Evolutionary conservation across 2,888 invertebrate species (phyloP).

Genomic region (Mellilla xanthometata): DNA sequence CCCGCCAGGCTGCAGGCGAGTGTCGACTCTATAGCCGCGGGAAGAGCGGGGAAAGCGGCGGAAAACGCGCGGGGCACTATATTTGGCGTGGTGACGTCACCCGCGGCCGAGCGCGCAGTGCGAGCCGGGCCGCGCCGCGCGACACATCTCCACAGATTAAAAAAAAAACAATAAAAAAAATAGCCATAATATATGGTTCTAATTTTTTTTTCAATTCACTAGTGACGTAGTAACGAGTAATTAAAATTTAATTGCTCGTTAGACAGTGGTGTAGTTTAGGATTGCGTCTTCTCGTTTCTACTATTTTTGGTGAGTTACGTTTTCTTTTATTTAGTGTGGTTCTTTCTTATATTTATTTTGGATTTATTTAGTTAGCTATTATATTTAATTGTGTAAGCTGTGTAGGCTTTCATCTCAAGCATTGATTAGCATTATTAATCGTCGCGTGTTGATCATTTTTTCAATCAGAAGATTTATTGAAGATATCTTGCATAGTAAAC

Average conservation of each 20-base stretch:
- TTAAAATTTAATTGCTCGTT: slow-evolving; percentile 31
- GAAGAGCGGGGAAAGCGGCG: slow-evolving; percentile 39
- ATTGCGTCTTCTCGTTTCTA: slow-evolving; percentile 38
- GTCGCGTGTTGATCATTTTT: too few relatives aligned
- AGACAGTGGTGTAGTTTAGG: slow-evolving; percentile 47
- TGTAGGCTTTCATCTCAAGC: too few relatives aligned
- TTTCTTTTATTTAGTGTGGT: slow-evolving; percentile 15
- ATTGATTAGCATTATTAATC: too few relatives aligned
- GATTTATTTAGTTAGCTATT: too few relatives aligned
- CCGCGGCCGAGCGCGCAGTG: slow-evolving; percentile 63
- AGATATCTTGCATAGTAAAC: too few relatives aligned
- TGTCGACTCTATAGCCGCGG: slow-evolving; percentile 31
- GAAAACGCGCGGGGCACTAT: slow-evolving; percentile 50
- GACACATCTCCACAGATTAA: slow-evolving; percentile 33
- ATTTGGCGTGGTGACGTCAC: slow-evolving; percentile 72
- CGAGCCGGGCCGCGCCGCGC: slow-evolving; percentile 59
- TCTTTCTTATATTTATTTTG: too few relatives aligned
- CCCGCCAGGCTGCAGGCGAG: slow-evolving; percentile 27
- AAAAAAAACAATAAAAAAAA: slow-evolving; percentile 30
- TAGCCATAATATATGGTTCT: slow-evolving; percentile 46
- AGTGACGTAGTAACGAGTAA: slow-evolving; percentile 41
- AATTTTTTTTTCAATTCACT: slow-evolving; percentile 31
- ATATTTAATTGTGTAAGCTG: too few relatives aligned
- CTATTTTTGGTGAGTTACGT: slow-evolving; percentile 48
- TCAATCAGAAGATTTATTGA: too few relatives aligned